Evolutionary conservation across 2,113 vertebrate genomes (phyloP).

Genomic region (Hippocampus abdominalis): DNA sequence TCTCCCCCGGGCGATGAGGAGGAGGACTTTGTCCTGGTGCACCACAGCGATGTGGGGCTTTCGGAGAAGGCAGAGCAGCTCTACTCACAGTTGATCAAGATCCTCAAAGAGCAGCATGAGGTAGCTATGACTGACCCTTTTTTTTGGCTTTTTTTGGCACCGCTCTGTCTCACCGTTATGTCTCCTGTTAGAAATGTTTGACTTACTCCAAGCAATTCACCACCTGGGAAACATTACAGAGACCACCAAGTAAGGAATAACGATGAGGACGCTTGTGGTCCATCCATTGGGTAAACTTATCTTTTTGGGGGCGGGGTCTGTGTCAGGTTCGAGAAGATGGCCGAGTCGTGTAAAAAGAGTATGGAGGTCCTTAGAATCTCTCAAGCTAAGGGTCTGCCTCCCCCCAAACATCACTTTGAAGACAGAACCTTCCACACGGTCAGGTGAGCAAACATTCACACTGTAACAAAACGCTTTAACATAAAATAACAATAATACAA

Average conservation of each 20-base stretch:
- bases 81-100: slow-evolving; percentile 81
- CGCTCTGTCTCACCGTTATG: not conserved
- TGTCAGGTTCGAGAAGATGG: slow-evolving; percentile 89
- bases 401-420: slow-evolving; percentile 92
- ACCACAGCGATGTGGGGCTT: slow-evolving; percentile 83
- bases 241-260: slow-evolving; percentile 80
- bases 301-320: not conserved
- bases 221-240: slow-evolving; percentile 89
- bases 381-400: slow-evolving; percentile 83
- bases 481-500: too few relatives aligned
- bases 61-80: slow-evolving; percentile 87
- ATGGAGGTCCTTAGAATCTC: slow-evolving; percentile 86
- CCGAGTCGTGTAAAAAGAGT: slow-evolving; percentile 84
- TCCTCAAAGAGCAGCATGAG: slow-evolving; percentile 88
- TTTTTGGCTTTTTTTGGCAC: not conserved
- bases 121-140: slow-evolving; percentile 48
- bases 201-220: slow-evolving; percentile 92
- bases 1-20: slow-evolving; percentile 88
- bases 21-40: slow-evolving; percentile 90
- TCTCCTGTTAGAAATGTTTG: slow-evolving; percentile 81
- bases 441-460: slow-evolving; percentile 66
- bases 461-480: not conserved
- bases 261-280: not conserved
- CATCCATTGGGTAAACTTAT: not conserved
- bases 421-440: slow-evolving; percentile 87